These are phyloP conservation scores for Macrosoma leucophasiata DNA, from an alignment of 2,888 invertebrate genomes.

Conservation along the genomic window DNA sequence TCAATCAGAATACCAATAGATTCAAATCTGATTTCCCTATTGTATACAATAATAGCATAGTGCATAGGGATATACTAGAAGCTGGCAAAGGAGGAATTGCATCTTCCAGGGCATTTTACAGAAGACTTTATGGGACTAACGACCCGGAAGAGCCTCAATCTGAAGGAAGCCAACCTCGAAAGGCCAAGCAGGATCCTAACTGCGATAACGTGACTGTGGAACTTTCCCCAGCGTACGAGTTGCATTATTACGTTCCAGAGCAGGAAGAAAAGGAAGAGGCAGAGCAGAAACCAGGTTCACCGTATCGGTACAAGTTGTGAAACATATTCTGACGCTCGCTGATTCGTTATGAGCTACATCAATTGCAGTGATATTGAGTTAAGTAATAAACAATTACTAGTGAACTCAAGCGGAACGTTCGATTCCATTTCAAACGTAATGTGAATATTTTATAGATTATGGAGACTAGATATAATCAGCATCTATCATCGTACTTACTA, in stretches of 20 bases:
- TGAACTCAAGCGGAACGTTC: conserved; percentile 10
- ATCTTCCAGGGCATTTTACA: conserved; percentile 48
- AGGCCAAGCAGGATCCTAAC: conserved; percentile 37
- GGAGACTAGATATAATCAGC: too few species aligned
- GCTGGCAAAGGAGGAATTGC: conserved; percentile 33
- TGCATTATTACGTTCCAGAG: conserved; percentile 63
- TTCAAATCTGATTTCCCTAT: conserved; percentile 57
- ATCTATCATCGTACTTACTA: too few species aligned
- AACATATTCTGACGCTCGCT: conserved; percentile 6
- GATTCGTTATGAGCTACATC: too few species aligned
- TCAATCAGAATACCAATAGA: conserved; percentile 53
- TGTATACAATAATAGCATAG: conserved; percentile 53
- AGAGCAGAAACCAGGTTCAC: conserved; percentile 30
- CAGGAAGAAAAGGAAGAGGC: conserved; percentile 50
- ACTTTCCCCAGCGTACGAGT: conserved; percentile 58
- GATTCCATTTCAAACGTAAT: conserved; percentile 10
- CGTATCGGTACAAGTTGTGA: conserved; percentile 38
- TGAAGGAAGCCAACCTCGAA: too few species aligned
- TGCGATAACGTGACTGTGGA: conserved; percentile 51
- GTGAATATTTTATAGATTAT: too few species aligned
- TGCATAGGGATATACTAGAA: conserved; percentile 37
- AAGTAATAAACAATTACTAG: too few species aligned
- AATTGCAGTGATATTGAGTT: too few species aligned
- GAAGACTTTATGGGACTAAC: conserved; percentile 33
- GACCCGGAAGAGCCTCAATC: too few species aligned